These are phyloP conservation scores for Addax nasomaculatus DNA, from an alignment of 2,113 vertebrate genomes.

Conservation along the genomic window DNA sequence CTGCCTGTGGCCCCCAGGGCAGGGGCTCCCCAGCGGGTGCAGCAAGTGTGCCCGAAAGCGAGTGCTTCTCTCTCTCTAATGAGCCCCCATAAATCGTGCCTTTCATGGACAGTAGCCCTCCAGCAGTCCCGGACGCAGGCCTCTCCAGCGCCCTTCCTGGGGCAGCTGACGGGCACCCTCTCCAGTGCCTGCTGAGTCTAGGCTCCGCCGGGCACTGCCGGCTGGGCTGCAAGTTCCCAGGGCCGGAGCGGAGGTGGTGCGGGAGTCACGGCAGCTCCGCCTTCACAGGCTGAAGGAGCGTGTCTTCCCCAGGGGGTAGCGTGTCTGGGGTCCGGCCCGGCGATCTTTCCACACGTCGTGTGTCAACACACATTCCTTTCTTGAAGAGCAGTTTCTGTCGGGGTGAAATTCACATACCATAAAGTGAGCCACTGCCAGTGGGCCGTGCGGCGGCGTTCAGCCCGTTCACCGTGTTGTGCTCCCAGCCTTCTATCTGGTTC, in stretches of 20 bases:
- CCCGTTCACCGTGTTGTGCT: accelerated
- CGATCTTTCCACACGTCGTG: accelerated
- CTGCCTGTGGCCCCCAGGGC: neutral
- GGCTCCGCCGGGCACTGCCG: accelerated
- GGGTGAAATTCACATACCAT: accelerated
- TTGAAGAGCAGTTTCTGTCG: accelerated
- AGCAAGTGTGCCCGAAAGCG: neutral
- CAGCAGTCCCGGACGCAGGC: accelerated
- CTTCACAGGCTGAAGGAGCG: neutral
- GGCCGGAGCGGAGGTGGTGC: accelerated
- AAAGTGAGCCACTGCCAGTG: accelerated
- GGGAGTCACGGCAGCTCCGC: accelerated
- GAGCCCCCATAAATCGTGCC: accelerated
- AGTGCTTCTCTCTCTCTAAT: accelerated
- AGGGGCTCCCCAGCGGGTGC: accelerated
- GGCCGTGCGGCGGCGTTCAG: accelerated
- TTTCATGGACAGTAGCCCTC: neutral
- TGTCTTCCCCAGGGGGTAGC: accelerated
- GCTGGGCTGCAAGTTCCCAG: accelerated
- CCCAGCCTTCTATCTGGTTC: accelerated
- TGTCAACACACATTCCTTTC: neutral
- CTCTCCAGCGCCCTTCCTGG: accelerated
- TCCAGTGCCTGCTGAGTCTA: accelerated
- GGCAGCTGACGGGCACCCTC: too few species aligned
- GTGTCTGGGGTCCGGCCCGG: neutral